These are phyloP conservation scores for Tholera decimalis DNA, from an alignment of 2,888 invertebrate species.

Conservation along the genomic window DNA sequence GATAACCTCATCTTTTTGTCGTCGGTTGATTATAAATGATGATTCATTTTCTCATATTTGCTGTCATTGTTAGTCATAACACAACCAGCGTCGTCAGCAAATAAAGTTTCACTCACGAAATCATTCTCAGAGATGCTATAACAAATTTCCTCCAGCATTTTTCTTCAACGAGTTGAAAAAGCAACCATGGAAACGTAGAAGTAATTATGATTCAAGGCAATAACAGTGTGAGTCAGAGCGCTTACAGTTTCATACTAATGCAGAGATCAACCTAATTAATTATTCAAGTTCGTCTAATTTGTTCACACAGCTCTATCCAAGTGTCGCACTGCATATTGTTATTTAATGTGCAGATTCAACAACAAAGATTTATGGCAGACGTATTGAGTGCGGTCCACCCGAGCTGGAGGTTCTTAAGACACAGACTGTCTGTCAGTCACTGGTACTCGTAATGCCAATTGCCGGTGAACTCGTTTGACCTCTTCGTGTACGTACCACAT, in stretches of 20 bases:
- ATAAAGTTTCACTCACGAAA: too few relatives aligned
- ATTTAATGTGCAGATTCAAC: background rate
- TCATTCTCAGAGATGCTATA: too few relatives aligned
- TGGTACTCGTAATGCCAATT: background rate
- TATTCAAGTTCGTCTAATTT: conserved; percentile 23
- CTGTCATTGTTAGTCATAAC: background rate
- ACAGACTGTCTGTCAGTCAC: background rate
- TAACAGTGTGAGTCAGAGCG: background rate
- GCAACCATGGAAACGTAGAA: background rate
- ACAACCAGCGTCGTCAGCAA: too few relatives aligned
- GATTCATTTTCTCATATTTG: background rate
- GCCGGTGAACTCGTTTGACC: conserved; percentile 2
- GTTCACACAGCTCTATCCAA: conserved; percentile 1
- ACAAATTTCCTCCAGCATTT: background rate
- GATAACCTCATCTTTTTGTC: too few relatives aligned
- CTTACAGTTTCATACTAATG: conserved; percentile 3
- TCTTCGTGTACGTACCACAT: background rate
- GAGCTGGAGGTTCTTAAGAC: background rate
- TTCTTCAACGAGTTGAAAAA: background rate
- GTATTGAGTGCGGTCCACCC: background rate
- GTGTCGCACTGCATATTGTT: background rate
- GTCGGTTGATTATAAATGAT: background rate
- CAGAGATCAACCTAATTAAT: conserved; percentile 17
- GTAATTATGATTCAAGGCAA: background rate
- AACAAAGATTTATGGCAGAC: background rate